Evolutionary conservation across 2,888 invertebrate genomes (phyloP), one percentile per base, ranked within the genome.

Genomic region (Drosophila nr. perissopoda): DNA sequence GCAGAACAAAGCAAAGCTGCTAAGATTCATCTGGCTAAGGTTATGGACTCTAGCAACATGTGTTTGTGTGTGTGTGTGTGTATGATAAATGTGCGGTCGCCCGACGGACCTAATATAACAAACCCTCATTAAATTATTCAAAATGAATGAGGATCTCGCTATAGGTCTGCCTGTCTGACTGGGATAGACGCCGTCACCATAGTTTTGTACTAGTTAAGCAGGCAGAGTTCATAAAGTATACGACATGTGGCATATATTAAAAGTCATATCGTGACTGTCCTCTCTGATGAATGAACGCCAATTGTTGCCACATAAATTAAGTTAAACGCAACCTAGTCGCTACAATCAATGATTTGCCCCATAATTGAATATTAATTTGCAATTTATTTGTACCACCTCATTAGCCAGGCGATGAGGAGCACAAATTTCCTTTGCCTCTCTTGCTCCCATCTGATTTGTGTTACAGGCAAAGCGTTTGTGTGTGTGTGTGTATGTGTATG

Each of bases 341-440:
- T 4, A 25, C 25, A 46, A 51, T 82, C 79, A 75, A 82, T 88
- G 73, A 60, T 59, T 54, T 67, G 48, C 38, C 46, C 31, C 69
- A 67, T 79, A 88, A 90, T 90, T 83, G 71, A 85, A 88, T 88
- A 90, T 88, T 88, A 88, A 86, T 86, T 85, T 80, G 83, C 54
- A 74, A 82, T 75, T 74, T 74, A 40, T 29, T 48, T 34, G 31
- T 46, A 53, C 59, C 54, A 69, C 65, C 74, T 89, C 90, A 89
- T 84, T 74, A 81, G 49, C 21, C 51, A 34, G 11, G 16, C 13
- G 57, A 29, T 21, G 40, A 40, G 18, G 18, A 13, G 13, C 1
- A 4, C 7, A 65, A 82, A 71, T 61, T 70, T 25, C 33, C 33
- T 21, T 11, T 38, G 69, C 49, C 10, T 4, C 16, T 8, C 3